These are phyloP conservation scores for Bos javanicus DNA, from an alignment of 2,113 vertebrate genomes.

Conservation along the genomic window DNA sequence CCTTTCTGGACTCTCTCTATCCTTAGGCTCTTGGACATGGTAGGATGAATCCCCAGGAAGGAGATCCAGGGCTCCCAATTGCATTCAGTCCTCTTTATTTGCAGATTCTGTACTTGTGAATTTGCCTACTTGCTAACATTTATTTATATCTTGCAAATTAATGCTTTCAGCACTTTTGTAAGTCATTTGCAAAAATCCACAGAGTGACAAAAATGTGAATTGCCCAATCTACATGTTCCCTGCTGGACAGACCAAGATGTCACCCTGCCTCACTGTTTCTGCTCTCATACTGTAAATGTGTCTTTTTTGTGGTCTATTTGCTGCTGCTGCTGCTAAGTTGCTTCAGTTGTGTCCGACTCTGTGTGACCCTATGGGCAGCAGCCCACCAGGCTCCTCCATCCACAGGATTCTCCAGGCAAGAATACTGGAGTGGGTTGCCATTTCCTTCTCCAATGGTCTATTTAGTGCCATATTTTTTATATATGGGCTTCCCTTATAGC, in stretches of 20 bases:
- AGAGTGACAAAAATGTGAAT: neutral
- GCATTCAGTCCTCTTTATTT: neutral
- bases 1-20: neutral
- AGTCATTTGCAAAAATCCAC: neutral
- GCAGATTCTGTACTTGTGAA: neutral
- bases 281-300: neutral
- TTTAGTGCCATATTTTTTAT: neutral
- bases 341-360: neutral
- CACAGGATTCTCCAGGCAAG: neutral
- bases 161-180: neutral
- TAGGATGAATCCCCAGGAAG: neutral
- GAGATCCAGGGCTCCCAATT: neutral
- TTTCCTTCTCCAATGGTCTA: neutral
- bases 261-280: neutral
- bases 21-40: neutral
- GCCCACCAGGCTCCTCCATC: neutral
- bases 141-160: neutral
- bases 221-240: neutral
- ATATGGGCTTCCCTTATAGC: neutral
- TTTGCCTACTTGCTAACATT: neutral
- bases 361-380: fast-evolving
- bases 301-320: neutral
- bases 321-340: neutral
- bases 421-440: neutral
- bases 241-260: neutral